These are phyloP conservation scores for Megalopta genalis DNA, from an alignment of 1,140 invertebrate species.

Conservation along the genomic window DNA sequence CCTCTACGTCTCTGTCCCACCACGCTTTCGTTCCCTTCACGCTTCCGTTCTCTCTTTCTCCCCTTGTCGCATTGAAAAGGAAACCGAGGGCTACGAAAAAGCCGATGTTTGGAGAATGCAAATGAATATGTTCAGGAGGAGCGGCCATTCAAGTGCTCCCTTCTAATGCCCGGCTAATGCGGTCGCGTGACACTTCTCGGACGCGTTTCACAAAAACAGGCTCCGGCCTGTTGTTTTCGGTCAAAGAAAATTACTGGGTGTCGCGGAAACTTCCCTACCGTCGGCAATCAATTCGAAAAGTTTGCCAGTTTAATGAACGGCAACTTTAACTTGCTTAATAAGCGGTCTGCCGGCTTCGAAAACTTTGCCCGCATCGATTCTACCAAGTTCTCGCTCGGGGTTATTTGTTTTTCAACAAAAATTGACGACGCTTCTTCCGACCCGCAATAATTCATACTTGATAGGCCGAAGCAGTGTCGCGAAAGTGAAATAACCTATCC, in stretches of 20 bases:
- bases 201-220: slow-evolving; percentile 3
- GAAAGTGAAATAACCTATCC: too few relatives aligned
- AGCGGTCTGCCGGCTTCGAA: too few relatives aligned
- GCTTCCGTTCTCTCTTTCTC: slow-evolving; percentile 5
- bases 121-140: slow-evolving; percentile 31
- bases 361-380: too few relatives aligned
- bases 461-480: too few relatives aligned
- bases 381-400: too few relatives aligned
- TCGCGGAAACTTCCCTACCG: background rate
- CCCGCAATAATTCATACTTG: too few relatives aligned
- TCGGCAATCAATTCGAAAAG: background rate
- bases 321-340: too few relatives aligned
- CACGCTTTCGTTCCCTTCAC: background rate
- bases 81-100: slow-evolving; percentile 28
- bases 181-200: slow-evolving; percentile 13
- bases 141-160: background rate
- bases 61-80: background rate
- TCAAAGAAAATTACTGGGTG: too few relatives aligned
- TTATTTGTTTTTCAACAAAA: too few relatives aligned
- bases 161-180: slow-evolving; percentile 4
- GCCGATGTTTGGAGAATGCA: slow-evolving; percentile 47
- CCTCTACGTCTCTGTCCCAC: background rate
- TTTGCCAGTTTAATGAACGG: too few relatives aligned
- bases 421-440: too few relatives aligned
- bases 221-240: background rate